Base-by-base conservation (phyloP, 2,113 vertebrate species). In the Copsychus sechellarum region DNA sequence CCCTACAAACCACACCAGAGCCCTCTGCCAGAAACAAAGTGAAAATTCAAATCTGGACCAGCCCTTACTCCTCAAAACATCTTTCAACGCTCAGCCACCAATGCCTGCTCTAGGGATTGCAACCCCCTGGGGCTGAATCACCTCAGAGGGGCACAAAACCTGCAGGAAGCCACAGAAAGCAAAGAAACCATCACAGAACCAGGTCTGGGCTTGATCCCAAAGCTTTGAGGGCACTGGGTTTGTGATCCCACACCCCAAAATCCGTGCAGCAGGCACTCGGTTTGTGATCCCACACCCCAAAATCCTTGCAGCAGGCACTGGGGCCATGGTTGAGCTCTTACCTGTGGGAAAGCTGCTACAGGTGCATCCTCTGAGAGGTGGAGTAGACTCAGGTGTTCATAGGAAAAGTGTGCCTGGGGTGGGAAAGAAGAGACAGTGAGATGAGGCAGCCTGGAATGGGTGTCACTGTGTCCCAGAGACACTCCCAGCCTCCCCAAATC, bases 41-140 rank as follows among this genome's bases (percentile, higher is more conserved):
- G 8, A 17, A 54, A 45, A 9, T 2, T 5, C 11, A 5, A 38
- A 5, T 36, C 18, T 28, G 53, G 23, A 2, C n/a, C 81, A n/a
- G 31, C 25, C 76, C 34, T 47, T 6, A 15, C 12, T 25, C 29
- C 58, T 53, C 54, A 7, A 16, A 83, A 53, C 40, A 17, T 5
- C 53, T 40, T 34, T 26, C 7, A 25, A 17, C 3, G 36, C 24
- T 61, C 65, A 11, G 18, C 14, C 36, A 45, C 14, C 6, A 12
- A 14, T 0, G 0, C 7, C 72, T 64, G 81, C 62, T n/a, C 20
- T 1, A 20, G 40, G 60, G 62, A 56, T 1, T 9, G 26, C 72
- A 38, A 18, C 13, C 7, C 7, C 24, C 38, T 8, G 23, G 0
- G 4, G 16, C 33, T 0, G 1, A 1, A 0, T 33, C 83, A 4